Base-by-base conservation (phyloP, 2,113 vertebrate species). In the Heloderma charlesbogerti region DNA sequence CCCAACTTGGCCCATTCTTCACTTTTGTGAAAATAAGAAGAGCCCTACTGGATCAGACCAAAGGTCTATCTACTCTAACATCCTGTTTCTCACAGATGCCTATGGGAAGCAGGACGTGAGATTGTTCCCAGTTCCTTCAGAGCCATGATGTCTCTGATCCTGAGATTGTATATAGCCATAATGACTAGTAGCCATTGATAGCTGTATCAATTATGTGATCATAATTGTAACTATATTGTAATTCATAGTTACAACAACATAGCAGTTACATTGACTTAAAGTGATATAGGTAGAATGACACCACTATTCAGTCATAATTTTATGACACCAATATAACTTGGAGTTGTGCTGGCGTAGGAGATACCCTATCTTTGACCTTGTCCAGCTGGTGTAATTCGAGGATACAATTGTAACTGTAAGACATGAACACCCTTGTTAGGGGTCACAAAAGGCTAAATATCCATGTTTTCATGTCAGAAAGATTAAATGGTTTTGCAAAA, bases 361-460 rank as follows among this genome's bases (percentile, higher is more conserved):
- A 51, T 77, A 78, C 22, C 63, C 45, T 71, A 22, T 43, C 45
- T 63, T 90, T 89, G n/a, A 74, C 37, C 40, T 83, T 86, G 74
- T 86, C 75, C 25, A 86, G 45, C 9, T 29, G 67, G 18, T 54
- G 60, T 29, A 89, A 89, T 79, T 51, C 43, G 45, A 54, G 74
- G 45, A 54, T 79, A 86, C 4, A 5, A 71, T 82, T 86, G 60
- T 40, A 57, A n/a, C 48, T 71, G 27, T 67, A 79, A 86, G 60
- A 86, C 22, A 75, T 86, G 81, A 63, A 84, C 71, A 89, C 43
- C 63, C 71, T 69, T 84, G 60, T 78, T 79, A 90, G 45, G 63
- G 51, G 48, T 80, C 84, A 69, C 45, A 34, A 67, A 54, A 90
- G 74, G 75, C 57, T 80, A 86, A 90, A 80, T 57, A 80, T 85